Evolutionary conservation across 1,140 invertebrate genomes (phyloP), one percentile per base, ranked within the genome.

Genomic region (Rhizoglyphus robini): DNA sequence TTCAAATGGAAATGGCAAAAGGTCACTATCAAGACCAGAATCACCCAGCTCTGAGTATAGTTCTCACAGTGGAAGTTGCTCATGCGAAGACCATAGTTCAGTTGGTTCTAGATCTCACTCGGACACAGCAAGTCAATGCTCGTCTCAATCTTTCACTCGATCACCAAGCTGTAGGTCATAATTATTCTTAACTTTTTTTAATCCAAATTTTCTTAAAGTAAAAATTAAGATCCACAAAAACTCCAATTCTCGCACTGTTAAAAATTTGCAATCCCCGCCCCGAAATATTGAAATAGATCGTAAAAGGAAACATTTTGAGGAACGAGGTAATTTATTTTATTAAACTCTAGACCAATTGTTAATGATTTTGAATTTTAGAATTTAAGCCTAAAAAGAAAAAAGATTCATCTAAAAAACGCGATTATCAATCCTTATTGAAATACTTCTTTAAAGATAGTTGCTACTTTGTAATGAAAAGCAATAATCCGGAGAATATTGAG

Each of bases 381-480:
- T 46, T 15, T n/a, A n/a, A 20, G 41, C 41, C 41, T 46, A n/a
- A 46, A 46, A 46, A 4, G 2, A 32, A 23, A 8, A 8, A 8
- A n/a, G 5, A 8, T 11, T 32, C 20, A 65, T 30, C 27, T 30
- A n/a, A 32, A 49, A 47, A 20, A 60, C 29, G 58, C 72, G 88
- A 91, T 77, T 91, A 90, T 73, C 79, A 84, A 73, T 88, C 88
- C 11, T 88, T 92, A 77, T 77, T 97, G 58, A 95, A 93, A 78
- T 96, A 96, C 75, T 81, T 97, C 59, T 96, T 96, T 75, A 82
- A 90, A 70, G 90, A 95, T 76, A 88, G 93, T 67, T 82, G 91
- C 69, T 97, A 94, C 80, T 98, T 96, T 79, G 83, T 97, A 27
- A 96, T 98, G 68, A 97, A 97, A 77, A 96, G 92, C 49, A 96